Base-by-base conservation (phyloP, 92 coral and sea anemone species). In the Epizoanthus rinbou region DNA sequence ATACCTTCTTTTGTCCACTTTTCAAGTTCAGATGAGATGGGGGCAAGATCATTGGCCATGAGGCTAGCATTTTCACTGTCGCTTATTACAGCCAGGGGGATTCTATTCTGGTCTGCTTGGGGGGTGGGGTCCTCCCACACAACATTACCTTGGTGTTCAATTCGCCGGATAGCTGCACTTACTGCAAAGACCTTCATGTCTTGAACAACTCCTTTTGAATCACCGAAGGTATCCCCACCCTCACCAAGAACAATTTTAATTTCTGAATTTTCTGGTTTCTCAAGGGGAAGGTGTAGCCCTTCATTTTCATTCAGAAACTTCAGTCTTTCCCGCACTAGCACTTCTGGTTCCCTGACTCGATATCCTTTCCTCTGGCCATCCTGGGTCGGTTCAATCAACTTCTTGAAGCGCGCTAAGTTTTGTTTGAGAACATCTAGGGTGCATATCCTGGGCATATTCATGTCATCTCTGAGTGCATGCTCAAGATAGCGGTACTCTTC, bases 41-140 rank as follows among this genome's bases (percentile, higher is more conserved):
- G 41, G 17, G 74, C 54, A 69, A 69, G 17, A 21, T 37, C 74
- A 37, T 18, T 69, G 23, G 54, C 74, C 8, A 37, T 18, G 18
- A 69, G 5, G 53, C 18, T 69, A 2, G 54, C 74, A 69, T 69
- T 69, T 69, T 69, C 74, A 0, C 73, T 67, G 6, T 31, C 73
- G n/a, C 73, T 67, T 31, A 67, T 67, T 16, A 67, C 73, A 28
- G 73, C 73, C 15, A 67, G n/a, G 73, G 73, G 52, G 3, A 67
- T 67, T 67, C 73, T 67, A 8, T 67, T 67, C 50, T 67, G 73
- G 50, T 67, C 52, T 8, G 73, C 73, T 17, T 67, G 73, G 15
- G 72, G 72, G n/a, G 72, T 35, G 72, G 72, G 47, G 72, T 67
- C 72, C 72, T 67, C 72, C 72, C 47, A 67, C n/a, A 67, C 72